Evolutionary conservation across 2,113 vertebrate genomes (phyloP).

Genomic region (Plectropomus leopardus): DNA sequence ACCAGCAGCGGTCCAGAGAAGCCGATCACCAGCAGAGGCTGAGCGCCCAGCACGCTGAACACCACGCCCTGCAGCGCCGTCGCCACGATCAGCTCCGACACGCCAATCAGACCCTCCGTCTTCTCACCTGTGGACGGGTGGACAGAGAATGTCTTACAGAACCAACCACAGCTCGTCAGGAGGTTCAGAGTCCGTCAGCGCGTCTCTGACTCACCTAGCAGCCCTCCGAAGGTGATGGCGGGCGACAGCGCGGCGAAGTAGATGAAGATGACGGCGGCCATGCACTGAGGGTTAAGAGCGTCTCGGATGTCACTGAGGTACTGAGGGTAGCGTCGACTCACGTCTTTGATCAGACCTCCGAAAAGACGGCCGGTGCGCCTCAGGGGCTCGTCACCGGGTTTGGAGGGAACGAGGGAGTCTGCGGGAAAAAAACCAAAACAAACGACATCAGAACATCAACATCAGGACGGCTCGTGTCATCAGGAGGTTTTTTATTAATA

Average conservation of each 20-base stretch:
- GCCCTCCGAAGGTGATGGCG: conserved; percentile 94
- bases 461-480: too few species aligned
- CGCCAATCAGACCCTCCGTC: conserved; percentile 92
- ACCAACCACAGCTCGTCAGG: background rate
- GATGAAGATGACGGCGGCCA: conserved; percentile 95
- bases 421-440: background rate
- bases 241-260: conserved; percentile 95
- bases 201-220: conserved; percentile 90
- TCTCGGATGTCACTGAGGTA: conserved; percentile 93
- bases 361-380: conserved; percentile 90
- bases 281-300: conserved; percentile 90
- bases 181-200: background rate
- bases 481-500: too few species aligned
- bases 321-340: conserved; percentile 89
- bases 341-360: conserved; percentile 90
- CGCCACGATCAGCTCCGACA: conserved; percentile 95
- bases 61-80: conserved; percentile 91
- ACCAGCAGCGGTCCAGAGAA: conserved; percentile 95
- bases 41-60: conserved; percentile 93
- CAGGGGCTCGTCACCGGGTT: conserved; percentile 86
- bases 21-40: conserved; percentile 93
- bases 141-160: too few species aligned
- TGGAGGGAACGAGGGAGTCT: conserved; percentile 86
- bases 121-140: conserved; percentile 96
- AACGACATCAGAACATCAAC: too few species aligned